Percentiles rank a stretch among this genome's conserved stretches.
Conservation (phyloP, 2,113 vertebrate genomes). For the Equus przewalskii region DNA sequence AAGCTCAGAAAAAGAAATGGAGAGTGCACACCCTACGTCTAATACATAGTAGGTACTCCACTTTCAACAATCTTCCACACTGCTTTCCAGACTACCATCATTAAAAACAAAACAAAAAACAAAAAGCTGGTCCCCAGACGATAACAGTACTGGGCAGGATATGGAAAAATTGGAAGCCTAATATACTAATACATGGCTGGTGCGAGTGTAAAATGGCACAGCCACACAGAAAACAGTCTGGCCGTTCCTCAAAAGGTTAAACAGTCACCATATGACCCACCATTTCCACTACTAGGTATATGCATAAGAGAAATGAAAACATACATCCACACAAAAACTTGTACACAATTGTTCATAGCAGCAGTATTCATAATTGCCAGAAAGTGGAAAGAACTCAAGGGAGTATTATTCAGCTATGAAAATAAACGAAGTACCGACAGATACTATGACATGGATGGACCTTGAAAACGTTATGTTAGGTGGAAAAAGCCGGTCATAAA, state of each 20-base stretch:
- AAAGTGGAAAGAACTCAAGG: background rate
- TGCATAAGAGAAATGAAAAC: constrained; percentile 1
- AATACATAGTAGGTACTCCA: background rate
- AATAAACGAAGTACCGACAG: background rate
- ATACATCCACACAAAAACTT: background rate
- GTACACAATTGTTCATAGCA: background rate
- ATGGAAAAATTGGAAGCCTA: background rate
- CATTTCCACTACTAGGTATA: background rate
- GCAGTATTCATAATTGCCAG: background rate
- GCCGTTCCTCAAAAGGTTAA: background rate
- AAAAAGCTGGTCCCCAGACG: background rate
- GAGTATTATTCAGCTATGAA: background rate
- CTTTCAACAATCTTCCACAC: background rate
- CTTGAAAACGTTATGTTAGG: background rate
- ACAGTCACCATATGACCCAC: background rate
- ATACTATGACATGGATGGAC: background rate
- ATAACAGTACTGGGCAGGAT: background rate
- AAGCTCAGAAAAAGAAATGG: background rate
- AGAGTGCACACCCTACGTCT: background rate
- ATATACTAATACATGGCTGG: background rate
- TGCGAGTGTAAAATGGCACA: background rate
- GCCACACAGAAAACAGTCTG: background rate
- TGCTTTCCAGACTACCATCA: background rate
- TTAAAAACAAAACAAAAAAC: background rate
- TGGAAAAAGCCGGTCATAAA: background rate